Base-by-base conservation (phyloP, 2,797 vertebrate species). In the Anas capensis region DNA sequence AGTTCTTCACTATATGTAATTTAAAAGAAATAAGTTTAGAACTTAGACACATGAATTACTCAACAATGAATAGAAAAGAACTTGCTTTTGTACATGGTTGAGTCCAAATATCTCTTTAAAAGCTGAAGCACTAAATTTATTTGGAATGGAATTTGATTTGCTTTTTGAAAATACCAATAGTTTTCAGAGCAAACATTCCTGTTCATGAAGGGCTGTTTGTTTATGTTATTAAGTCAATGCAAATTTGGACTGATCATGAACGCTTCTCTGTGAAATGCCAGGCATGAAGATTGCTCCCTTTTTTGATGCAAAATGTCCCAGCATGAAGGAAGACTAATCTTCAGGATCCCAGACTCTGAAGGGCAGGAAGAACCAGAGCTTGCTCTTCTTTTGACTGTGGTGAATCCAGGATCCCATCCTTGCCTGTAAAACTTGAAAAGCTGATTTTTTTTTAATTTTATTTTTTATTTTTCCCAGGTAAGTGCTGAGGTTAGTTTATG, bases 11-110 rank as follows among this genome's bases (percentile, higher is more conserved):
- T 64, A 6, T 36, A 40, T 13, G 48, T 60, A 64, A 80, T 89
- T 80, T 14, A 75, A 57, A 10, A 79, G 4, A 90, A 84, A 94
- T 66, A 49, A 78, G 38, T 88, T 92, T 79, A 86, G 61, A 93
- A 79, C 88, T 70, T 69, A 76, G 42, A 46, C 38, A 14, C 29
- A 66, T 82, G 4, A 88, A 82, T 84, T 91, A 80, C 71, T 64
- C 57, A 75, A 40, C 33, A 86, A 38, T 33, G 18, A 36, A 57
- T 24, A 66, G 69, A 68, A 64, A 81, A 93, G 3, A 78, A 75
- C 38, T 66, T 82, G 11, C 2, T 14, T 76, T 80, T n/a, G 34
- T 49, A n/a, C 14, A 18, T 88, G 18, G 2, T 46, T 58, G 73
- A 72, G 18, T 70, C 42, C 24, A 80, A 71, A 62, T 72, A 79